A percentile compares a stretch with the other conserved stretches of the same genome.
These are phyloP conservation scores for Rhopalosiphum nymphaeae DNA, from an alignment of 2,888 invertebrate species.

Conservation along the genomic window DNA sequence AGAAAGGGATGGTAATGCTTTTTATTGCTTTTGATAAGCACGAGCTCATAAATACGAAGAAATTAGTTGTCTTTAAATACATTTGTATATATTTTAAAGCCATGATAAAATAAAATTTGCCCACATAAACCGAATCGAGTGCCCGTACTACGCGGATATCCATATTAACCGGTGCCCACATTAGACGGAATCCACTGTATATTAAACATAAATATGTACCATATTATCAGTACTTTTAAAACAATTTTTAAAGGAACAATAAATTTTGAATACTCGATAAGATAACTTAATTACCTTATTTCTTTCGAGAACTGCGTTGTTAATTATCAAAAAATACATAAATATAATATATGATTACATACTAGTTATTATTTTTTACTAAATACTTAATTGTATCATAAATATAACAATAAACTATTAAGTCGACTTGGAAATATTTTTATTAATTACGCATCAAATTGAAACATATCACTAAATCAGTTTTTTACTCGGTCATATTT, in stretches of 20 bases:
- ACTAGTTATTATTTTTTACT: not conserved
- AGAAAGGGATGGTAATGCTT: too few species aligned
- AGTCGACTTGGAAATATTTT: not conserved
- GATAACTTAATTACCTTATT: not conserved
- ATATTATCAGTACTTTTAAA: not conserved
- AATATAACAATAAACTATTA: not conserved
- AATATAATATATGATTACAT: not conserved
- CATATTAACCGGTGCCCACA: too few species aligned
- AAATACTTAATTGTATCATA: not conserved
- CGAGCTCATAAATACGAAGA: too few species aligned
- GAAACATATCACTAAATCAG: conserved; percentile 23
- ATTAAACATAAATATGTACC: not conserved
- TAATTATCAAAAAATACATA: not conserved
- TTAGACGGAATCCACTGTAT: too few species aligned
- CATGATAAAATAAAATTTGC: too few species aligned
- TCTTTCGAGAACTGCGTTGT: not conserved
- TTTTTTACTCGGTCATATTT: not conserved
- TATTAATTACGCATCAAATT: conserved; percentile 27
- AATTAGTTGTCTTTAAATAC: too few species aligned
- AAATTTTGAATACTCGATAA: not conserved
- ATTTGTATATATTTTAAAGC: too few species aligned
- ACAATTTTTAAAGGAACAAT: not conserved
- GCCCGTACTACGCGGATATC: too few species aligned
- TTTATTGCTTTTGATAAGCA: too few species aligned
- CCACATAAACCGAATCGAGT: too few species aligned